phyloP scores from a whole-genome alignment of 2,888 invertebrate genomes.

The Lathronympha strigana region DNA sequence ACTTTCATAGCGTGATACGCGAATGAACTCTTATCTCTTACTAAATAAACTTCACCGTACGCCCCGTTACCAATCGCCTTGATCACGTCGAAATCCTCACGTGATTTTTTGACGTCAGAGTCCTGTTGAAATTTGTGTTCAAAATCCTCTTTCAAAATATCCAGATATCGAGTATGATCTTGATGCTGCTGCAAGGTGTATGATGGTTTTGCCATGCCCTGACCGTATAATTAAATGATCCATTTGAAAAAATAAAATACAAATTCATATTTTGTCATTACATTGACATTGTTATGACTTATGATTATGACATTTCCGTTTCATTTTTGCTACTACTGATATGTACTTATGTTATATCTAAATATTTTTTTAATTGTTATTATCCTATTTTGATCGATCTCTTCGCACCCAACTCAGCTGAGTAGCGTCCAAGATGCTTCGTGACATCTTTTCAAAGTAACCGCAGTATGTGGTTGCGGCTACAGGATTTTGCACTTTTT shows the following conservation, averaged over 20 bases:
- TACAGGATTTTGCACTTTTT: no score
- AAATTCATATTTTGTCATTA: constrained; percentile 50
- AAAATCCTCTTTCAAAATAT: constrained; percentile 70
- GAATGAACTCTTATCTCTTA: constrained; percentile 85
- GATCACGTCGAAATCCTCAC: constrained; percentile 87
- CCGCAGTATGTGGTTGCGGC: no score
- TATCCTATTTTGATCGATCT: no score
- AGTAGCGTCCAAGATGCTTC: no score
- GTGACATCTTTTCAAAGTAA: no score
- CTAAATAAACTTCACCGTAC: constrained; percentile 93
- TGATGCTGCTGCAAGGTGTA: constrained; percentile 65
- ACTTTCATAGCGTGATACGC: constrained; percentile 95
- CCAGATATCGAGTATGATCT: constrained; percentile 67
- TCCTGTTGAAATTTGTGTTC: constrained; percentile 52
- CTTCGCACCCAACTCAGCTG: no score
- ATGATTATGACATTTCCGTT: constrained; percentile 30
- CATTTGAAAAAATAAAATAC: constrained; percentile 56
- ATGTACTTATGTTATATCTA: neutral
- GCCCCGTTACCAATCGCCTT: constrained; percentile 94
- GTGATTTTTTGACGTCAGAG: constrained; percentile 48
- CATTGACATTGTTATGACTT: constrained; percentile 45
- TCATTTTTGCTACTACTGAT: constrained; percentile 2
- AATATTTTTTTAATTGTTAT: no score
- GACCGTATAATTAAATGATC: constrained; percentile 48
- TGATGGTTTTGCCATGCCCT: constrained; percentile 62